Percentiles rank a stretch among this genome's conserved stretches.
Evolutionary conservation across 2,888 invertebrate genomes (phyloP).

Genomic region (Phyllotreta cruciferae): DNA sequence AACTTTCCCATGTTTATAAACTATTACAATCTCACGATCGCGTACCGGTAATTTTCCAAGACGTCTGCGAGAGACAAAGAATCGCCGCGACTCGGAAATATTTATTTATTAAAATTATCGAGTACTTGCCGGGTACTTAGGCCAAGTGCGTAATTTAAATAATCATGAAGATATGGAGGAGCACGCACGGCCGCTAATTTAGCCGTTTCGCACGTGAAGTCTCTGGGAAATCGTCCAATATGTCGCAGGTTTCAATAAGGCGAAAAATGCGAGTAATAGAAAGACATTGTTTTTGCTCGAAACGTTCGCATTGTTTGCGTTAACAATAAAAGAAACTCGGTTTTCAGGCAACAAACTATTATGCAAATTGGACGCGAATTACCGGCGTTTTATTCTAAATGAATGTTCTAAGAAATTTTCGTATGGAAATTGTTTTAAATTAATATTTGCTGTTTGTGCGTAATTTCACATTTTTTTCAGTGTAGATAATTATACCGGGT

Average conservation of each 20-base stretch:
- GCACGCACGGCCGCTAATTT: conserved; percentile 20
- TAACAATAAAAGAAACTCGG: not conserved
- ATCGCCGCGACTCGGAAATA: conserved; percentile 6
- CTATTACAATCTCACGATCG: conserved; percentile 14
- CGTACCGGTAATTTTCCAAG: conserved; percentile 16
- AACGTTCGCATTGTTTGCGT: conserved; percentile 6
- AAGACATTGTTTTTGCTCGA: conserved; percentile 12
- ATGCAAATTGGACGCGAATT: too few species aligned
- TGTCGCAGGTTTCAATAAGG: conserved; percentile 4
- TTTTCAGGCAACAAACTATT: too few species aligned
- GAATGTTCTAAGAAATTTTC: too few species aligned
- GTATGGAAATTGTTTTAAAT: too few species aligned
- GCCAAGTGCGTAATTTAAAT: conserved; percentile 14
- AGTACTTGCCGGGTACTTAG: not conserved
- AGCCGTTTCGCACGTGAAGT: conserved; percentile 11
- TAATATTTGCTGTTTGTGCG: too few species aligned
- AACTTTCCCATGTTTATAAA: too few species aligned
- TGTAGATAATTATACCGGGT: too few species aligned
- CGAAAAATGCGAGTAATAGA: conserved; percentile 13
- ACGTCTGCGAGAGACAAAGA: conserved; percentile 25
- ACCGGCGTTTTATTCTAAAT: too few species aligned
- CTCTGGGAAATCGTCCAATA: conserved; percentile 3
- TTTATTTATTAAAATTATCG: conserved; percentile 27
- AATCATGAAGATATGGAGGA: conserved; percentile 17
- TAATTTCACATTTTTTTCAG: too few species aligned